Conservation (phyloP, 2,888 invertebrate species). For the Macropis europaea region DNA sequence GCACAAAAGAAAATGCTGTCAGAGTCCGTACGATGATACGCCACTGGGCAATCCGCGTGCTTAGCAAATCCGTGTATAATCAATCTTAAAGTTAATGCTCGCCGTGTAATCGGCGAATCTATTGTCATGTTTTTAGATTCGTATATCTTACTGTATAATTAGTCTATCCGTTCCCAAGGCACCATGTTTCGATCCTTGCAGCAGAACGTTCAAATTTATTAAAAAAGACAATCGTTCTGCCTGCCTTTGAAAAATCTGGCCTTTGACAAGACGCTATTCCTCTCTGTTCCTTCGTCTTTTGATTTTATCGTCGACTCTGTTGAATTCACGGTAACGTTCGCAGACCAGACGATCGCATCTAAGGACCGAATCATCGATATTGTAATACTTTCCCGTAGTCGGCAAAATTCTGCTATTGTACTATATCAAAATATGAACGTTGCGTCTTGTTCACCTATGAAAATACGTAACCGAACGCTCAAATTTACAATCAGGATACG, state of each 20-base stretch:
- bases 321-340: neutral
- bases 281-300: neutral
- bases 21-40: neutral
- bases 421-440: neutral
- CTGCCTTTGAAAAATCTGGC: slow-evolving; percentile 1
- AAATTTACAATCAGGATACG: neutral
- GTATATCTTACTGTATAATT: slow-evolving; percentile 41
- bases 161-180: slow-evolving; percentile 51
- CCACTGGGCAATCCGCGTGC: slow-evolving; percentile 13
- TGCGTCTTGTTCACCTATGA: neutral
- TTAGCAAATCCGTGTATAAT: slow-evolving; percentile 29
- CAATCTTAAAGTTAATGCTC: slow-evolving; percentile 43
- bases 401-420: slow-evolving; percentile 8
- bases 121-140: slow-evolving; percentile 50
- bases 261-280: neutral
- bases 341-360: slow-evolving; percentile 4
- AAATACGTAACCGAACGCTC: neutral
- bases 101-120: slow-evolving; percentile 33
- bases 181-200: slow-evolving; percentile 42
- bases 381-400: slow-evolving; percentile 1
- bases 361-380: slow-evolving; percentile 5
- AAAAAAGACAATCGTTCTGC: neutral
- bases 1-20: neutral
- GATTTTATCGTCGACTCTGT: neutral
- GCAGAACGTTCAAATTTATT: slow-evolving; percentile 17